phyloP scores from a whole-genome alignment of 2,888 invertebrate species.

The Leucoptera coffeella region DNA sequence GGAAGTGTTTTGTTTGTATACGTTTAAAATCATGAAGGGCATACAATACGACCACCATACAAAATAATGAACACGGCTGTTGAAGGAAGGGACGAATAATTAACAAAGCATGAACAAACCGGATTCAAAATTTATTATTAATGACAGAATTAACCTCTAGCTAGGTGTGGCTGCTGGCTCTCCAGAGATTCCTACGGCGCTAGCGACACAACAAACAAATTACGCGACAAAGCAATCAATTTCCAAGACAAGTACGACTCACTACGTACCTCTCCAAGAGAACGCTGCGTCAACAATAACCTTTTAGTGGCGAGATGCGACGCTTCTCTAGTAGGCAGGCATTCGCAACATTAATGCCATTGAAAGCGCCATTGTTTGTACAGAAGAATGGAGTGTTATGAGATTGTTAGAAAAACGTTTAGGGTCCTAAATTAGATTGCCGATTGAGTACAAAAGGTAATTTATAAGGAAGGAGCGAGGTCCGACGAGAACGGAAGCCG shows the following conservation, averaged over 20 bases:
- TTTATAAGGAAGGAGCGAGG: slow-evolving; percentile 23
- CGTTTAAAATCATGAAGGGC: too few species aligned
- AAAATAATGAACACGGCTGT: too few species aligned
- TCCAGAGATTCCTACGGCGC: too few species aligned
- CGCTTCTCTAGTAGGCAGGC: slow-evolving; percentile 33
- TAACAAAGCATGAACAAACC: too few species aligned
- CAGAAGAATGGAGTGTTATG: slow-evolving; percentile 12
- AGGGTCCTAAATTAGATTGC: slow-evolving; percentile 36
- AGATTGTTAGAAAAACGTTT: slow-evolving; percentile 27
- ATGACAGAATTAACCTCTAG: too few species aligned
- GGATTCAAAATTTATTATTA: slow-evolving; percentile 35
- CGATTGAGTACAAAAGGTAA: slow-evolving; percentile 39
- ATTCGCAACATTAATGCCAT: slow-evolving; percentile 22
- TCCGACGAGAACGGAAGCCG: slow-evolving; percentile 29
- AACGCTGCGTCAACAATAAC: slow-evolving; percentile 49
- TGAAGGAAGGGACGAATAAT: too few species aligned
- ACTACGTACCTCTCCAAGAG: slow-evolving; percentile 37
- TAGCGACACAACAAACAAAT: slow-evolving; percentile 45
- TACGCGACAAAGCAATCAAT: slow-evolving; percentile 54
- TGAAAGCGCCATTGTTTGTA: slow-evolving; percentile 18
- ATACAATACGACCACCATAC: too few species aligned
- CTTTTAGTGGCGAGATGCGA: slow-evolving; percentile 34
- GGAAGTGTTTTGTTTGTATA: too few species aligned
- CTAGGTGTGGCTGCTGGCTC: too few species aligned
- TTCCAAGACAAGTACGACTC: slow-evolving; percentile 42